phyloP scores from a whole-genome alignment of 2,888 invertebrate genomes.

The Heliothis peltigera region DNA sequence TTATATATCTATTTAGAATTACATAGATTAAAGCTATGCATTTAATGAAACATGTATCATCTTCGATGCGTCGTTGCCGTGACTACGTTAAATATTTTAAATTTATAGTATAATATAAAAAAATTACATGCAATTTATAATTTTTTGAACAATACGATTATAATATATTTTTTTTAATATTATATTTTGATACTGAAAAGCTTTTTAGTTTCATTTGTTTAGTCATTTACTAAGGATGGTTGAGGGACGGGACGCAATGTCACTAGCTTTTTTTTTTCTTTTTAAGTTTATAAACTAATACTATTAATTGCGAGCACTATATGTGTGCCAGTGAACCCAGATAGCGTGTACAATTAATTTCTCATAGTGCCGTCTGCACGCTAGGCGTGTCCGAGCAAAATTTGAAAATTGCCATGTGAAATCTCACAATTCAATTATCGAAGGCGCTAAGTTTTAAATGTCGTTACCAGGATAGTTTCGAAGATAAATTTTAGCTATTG shows the following conservation, averaged over 20 bases:
- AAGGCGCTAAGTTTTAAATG: constrained; percentile 63
- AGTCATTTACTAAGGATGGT: constrained; percentile 26
- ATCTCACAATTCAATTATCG: constrained; percentile 64
- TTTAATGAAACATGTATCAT: constrained; percentile 64
- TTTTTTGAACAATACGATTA: constrained; percentile 13
- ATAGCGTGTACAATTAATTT: constrained; percentile 65
- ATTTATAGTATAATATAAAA: constrained; percentile 33
- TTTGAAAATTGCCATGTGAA: constrained; percentile 67
- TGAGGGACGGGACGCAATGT: constrained; percentile 53
- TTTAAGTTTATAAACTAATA: constrained; percentile 44
- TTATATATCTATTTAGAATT: constrained; percentile 71
- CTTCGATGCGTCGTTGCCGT: constrained; percentile 74
- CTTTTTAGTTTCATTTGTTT: constrained; percentile 17
- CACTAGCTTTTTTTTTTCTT: constrained; percentile 28
- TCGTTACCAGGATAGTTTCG: constrained; percentile 51
- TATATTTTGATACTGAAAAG: constrained; percentile 9
- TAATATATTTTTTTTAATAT: constrained; percentile 14
- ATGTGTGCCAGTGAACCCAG: constrained; percentile 64
- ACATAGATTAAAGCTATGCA: constrained; percentile 75
- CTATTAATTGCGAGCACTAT: constrained; percentile 59
- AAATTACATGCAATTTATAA: constrained; percentile 50
- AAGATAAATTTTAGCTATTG: constrained; percentile 43
- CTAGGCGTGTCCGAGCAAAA: constrained; percentile 64
- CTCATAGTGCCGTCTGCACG: constrained; percentile 63
- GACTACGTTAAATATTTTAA: constrained; percentile 52